A percentile compares a stretch with the other conserved stretches of the same genome.
Conservation (phyloP, 1,140 invertebrate species). For the Heliconius congener region DNA sequence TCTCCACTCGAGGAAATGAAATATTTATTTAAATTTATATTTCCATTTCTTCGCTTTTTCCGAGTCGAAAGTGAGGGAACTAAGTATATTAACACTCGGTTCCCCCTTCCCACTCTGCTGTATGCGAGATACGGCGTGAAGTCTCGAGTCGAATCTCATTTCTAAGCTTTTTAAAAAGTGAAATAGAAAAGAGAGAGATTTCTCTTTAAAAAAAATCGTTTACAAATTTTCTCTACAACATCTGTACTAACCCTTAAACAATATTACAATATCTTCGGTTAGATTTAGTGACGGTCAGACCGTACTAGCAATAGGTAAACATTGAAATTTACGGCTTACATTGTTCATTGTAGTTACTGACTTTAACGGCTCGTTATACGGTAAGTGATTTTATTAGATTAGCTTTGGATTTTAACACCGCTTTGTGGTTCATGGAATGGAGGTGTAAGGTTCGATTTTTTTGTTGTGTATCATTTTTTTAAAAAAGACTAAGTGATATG, state of each 20-base stretch:
- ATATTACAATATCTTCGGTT: constrained; percentile 1
- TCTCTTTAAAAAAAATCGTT: background rate
- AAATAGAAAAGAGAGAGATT: no score
- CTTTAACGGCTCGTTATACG: constrained; percentile 16
- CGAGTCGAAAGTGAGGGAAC: no score
- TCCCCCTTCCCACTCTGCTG: no score
- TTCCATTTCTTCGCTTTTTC: no score
- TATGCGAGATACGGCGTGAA: no score
- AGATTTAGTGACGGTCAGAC: constrained; percentile 28
- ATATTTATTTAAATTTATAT: no score
- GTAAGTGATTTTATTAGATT: constrained; percentile 15
- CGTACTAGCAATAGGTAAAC: constrained; percentile 24
- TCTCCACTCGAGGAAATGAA: no score
- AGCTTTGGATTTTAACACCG: background rate
- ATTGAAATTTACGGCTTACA: constrained; percentile 26
- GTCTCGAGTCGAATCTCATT: no score
- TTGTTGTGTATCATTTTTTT: background rate
- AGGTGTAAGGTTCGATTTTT: background rate
- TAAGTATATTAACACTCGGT: no score
- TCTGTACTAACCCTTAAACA: constrained; percentile 1
- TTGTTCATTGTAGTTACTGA: constrained; percentile 24
- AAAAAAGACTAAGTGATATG: no score
- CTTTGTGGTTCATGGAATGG: background rate
- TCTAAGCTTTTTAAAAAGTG: no score
- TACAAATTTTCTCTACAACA: no score